Conservation (phyloP, 2,797 vertebrate genomes). For the Acanthornis magna region DNA sequence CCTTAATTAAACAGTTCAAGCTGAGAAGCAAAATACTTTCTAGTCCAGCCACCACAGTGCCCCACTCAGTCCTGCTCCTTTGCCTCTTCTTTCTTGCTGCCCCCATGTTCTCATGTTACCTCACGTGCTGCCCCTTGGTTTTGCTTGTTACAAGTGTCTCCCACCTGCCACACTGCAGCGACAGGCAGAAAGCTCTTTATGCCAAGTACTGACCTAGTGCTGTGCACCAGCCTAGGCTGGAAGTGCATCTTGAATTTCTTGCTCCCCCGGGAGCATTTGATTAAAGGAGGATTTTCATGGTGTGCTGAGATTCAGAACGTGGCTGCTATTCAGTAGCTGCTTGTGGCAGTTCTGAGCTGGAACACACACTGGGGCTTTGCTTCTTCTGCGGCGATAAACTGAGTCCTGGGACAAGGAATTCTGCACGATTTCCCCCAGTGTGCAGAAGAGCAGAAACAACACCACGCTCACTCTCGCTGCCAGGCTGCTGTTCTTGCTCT, state of each 20-base stretch:
- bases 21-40: constrained; percentile 16
- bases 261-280: constrained; percentile 11
- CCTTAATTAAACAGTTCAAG: constrained; percentile 38
- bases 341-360: constrained; percentile 18
- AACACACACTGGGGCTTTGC: not conserved
- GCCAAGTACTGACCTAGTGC: not conserved
- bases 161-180: not conserved
- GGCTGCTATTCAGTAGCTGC: constrained; percentile 12
- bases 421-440: not conserved
- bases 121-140: not conserved
- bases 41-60: not conserved
- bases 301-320: constrained; percentile 8
- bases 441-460: not conserved
- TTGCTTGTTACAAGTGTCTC: not conserved
- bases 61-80: not conserved
- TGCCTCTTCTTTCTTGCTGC: not conserved
- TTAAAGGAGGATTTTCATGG: constrained; percentile 40
- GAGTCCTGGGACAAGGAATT: not conserved
- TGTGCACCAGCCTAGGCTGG: not conserved
- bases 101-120: not conserved
- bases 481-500: not conserved
- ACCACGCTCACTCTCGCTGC: not conserved
- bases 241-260: constrained; percentile 50
- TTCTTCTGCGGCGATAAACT: not conserved
- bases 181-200: not conserved